phyloP scores from a whole-genome alignment of 1,140 invertebrate species.

The Daktulosphaira vitifoliae region DNA sequence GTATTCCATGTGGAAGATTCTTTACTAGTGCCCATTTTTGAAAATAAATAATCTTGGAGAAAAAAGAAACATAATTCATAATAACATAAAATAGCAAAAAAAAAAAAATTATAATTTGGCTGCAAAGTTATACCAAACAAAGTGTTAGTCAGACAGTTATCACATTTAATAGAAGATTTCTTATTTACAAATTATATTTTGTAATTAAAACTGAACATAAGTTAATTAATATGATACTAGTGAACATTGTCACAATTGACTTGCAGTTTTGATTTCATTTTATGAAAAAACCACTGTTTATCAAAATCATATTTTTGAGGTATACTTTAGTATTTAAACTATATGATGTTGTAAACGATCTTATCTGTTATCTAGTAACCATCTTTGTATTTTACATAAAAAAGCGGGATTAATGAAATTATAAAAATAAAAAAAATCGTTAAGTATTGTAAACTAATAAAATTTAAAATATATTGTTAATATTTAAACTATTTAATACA shows the following conservation, averaged over 20 bases:
- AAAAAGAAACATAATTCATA: slow-evolving; percentile 1
- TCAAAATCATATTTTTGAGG: not conserved
- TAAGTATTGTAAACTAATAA: too few relatives aligned
- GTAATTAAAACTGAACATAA: too few relatives aligned
- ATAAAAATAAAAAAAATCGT: too few relatives aligned
- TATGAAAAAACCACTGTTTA: slow-evolving; percentile 13
- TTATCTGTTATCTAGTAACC: not conserved
- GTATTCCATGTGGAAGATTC: not conserved
- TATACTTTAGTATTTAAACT: not conserved
- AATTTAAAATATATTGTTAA: too few relatives aligned
- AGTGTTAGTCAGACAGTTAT: too few relatives aligned
- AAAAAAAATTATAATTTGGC: not conserved
- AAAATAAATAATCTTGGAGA: not conserved
- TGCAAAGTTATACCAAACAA: too few relatives aligned
- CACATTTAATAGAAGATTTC: too few relatives aligned
- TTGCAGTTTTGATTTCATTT: slow-evolving; percentile 6
- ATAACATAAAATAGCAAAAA: slow-evolving; percentile 4
- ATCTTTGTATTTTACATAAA: not conserved
- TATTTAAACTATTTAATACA: too few relatives aligned
- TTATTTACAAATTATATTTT: too few relatives aligned
- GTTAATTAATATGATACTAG: too few relatives aligned
- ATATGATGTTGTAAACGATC: slow-evolving; percentile 1
- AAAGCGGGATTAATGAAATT: not conserved
- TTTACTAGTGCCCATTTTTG: not conserved
- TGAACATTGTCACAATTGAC: not conserved